Evolutionary conservation across 2,113 vertebrate species (phyloP).

Genomic region (Poecile atricapillus): DNA sequence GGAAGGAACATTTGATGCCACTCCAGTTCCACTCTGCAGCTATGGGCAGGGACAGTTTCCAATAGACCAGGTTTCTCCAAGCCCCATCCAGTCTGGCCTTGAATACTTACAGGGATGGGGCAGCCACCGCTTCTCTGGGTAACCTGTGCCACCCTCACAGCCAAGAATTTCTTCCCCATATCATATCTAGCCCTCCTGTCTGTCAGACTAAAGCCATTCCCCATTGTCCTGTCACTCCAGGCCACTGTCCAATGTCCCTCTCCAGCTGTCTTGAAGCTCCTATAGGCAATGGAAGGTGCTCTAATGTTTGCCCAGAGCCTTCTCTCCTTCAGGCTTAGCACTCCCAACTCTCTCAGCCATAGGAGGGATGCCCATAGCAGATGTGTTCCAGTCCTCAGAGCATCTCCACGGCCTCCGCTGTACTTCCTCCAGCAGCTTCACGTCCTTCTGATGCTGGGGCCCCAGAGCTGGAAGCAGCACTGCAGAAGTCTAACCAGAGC

Average conservation of each 20-base stretch:
- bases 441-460: background rate
- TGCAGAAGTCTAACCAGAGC: background rate
- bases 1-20: background rate
- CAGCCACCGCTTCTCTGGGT: background rate
- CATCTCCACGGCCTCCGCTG: background rate
- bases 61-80: background rate
- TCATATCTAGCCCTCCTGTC: background rate
- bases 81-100: background rate
- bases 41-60: background rate
- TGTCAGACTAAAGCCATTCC: background rate
- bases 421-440: background rate
- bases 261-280: background rate
- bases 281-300: background rate
- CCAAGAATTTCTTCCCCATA: background rate
- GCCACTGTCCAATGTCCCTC: background rate
- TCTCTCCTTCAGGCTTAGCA: background rate
- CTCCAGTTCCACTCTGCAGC: background rate
- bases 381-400: background rate
- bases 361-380: background rate
- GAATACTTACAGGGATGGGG: background rate
- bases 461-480: background rate
- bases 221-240: background rate
- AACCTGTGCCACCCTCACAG: background rate
- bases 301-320: background rate
- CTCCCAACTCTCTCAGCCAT: background rate